These are phyloP conservation scores for Dioctria linearis DNA, from an alignment of 2,888 invertebrate species.

Conservation along the genomic window DNA sequence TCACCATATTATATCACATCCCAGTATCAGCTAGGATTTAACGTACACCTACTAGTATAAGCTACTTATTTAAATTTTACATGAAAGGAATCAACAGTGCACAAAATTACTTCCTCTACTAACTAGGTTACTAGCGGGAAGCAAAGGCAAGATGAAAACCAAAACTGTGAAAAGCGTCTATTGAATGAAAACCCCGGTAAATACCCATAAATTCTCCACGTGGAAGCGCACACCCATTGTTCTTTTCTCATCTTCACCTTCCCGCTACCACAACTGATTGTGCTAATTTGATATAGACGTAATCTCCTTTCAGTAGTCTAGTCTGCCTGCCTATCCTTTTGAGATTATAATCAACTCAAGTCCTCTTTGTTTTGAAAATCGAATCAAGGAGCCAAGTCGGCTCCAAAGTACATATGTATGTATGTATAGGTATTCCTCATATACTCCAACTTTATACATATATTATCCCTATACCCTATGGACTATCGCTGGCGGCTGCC, in stretches of 20 bases:
- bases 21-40: too few relatives aligned
- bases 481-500: background rate
- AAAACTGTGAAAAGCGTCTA: constrained; percentile 2
- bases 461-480: background rate
- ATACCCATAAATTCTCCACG: constrained; percentile 23
- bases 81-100: constrained; percentile 19
- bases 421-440: too few relatives aligned
- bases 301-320: constrained; percentile 19
- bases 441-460: background rate
- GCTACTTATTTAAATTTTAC: background rate
- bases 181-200: constrained; percentile 4
- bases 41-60: too few relatives aligned
- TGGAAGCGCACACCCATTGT: background rate
- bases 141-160: background rate
- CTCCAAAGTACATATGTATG: background rate
- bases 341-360: constrained; percentile 43
- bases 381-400: constrained; percentile 24
- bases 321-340: constrained; percentile 8
- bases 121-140: constrained; percentile 22
- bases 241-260: background rate
- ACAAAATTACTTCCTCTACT: constrained; percentile 14
- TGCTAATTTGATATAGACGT: constrained; percentile 38
- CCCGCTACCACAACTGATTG: background rate
- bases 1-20: too few relatives aligned
- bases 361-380: constrained; percentile 41